These are phyloP conservation scores for Manduca sexta DNA, from an alignment of 1,140 invertebrate species.

Conservation along the genomic window DNA sequence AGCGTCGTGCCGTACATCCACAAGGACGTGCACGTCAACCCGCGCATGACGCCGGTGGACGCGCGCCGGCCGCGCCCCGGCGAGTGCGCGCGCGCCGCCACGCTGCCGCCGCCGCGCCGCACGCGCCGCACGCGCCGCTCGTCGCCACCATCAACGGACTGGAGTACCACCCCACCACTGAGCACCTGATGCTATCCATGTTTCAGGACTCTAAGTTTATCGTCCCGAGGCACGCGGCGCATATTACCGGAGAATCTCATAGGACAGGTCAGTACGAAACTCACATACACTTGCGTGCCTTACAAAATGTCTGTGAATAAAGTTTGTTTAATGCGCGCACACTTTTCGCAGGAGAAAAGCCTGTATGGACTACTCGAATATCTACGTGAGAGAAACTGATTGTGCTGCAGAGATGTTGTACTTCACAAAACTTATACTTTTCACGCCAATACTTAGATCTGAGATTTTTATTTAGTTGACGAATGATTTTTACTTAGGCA, in stretches of 20 bases:
- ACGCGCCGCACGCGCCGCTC: constrained; percentile 56
- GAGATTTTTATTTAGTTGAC: constrained; percentile 46
- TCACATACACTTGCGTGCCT: too few species aligned
- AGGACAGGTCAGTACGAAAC: constrained; percentile 38
- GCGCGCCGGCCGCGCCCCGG: constrained; percentile 51
- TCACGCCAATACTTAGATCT: constrained; percentile 51
- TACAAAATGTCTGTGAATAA: too few species aligned
- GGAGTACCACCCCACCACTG: constrained; percentile 66
- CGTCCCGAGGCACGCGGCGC: constrained; percentile 50
- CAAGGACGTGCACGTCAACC: constrained; percentile 71
- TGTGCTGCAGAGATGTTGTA: constrained; percentile 10
- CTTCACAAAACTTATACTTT: constrained; percentile 34
- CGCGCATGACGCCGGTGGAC: constrained; percentile 69
- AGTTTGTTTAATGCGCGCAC: too few species aligned
- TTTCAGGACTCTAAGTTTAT: constrained; percentile 66
- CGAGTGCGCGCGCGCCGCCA: constrained; percentile 38
- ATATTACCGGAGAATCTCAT: constrained; percentile 57
- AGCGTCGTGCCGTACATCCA: constrained; percentile 56
- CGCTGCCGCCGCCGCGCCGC: constrained; percentile 11
- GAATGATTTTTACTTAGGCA: constrained; percentile 3
- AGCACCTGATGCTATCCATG: constrained; percentile 64
- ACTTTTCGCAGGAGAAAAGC: constrained; percentile 54
- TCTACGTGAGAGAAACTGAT: constrained; percentile 53
- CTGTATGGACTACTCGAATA: constrained; percentile 69
- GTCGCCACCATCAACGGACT: constrained; percentile 64